phyloP scores from a whole-genome alignment of 2,888 invertebrate genomes.

The Sphinx pinastri region DNA sequence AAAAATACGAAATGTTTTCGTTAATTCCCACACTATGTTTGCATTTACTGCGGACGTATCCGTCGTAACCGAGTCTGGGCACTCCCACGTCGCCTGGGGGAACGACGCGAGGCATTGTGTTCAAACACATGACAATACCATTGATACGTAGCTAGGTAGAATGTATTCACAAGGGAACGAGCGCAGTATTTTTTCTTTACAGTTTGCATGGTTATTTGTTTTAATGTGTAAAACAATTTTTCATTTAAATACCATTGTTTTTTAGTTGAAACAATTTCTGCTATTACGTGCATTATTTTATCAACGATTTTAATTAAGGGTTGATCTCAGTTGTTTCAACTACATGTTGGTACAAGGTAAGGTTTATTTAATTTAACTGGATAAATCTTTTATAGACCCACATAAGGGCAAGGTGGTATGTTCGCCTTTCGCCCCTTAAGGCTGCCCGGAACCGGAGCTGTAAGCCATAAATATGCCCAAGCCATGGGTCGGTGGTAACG shows the following conservation, averaged over 20 bases:
- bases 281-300: too few relatives aligned
- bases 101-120: constrained; percentile 46
- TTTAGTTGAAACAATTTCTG: too few relatives aligned
- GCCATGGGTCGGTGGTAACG: neutral
- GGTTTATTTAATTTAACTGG: too few relatives aligned
- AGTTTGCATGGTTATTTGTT: constrained; percentile 27
- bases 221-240: neutral
- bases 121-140: constrained; percentile 40
- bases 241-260: too few relatives aligned
- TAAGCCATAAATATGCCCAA: neutral
- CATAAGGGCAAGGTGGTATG: neutral
- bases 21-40: constrained; percentile 24
- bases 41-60: constrained; percentile 19
- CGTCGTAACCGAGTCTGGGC: constrained; percentile 37
- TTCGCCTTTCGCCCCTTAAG: neutral
- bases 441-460: neutral
- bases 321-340: too few relatives aligned
- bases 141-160: constrained; percentile 35
- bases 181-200: constrained; percentile 38
- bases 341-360: too few relatives aligned
- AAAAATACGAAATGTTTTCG: constrained; percentile 20
- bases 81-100: constrained; percentile 48
- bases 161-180: constrained; percentile 38
- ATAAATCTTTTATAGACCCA: neutral
- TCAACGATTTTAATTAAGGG: too few relatives aligned